Percentiles rank a stretch among this genome's conserved stretches.
These are phyloP conservation scores for Austrofundulus limnaeus DNA, from an alignment of 2,113 vertebrate species.

Conservation along the genomic window DNA sequence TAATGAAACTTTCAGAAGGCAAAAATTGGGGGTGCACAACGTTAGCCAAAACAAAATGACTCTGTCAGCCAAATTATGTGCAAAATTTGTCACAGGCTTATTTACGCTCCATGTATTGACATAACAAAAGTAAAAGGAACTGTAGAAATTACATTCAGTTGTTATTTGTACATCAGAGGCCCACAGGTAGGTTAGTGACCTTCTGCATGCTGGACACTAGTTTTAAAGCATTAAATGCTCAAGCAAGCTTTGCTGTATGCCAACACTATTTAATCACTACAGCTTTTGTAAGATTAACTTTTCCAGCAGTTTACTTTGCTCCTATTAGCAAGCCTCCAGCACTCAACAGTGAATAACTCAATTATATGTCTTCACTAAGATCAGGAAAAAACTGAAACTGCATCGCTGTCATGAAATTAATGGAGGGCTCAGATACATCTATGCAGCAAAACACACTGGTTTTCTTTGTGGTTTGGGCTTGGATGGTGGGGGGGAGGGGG, in stretches of 20 bases:
- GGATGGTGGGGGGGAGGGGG: too few species aligned
- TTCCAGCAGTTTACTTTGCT: constrained; percentile 26
- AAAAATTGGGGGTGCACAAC: too few species aligned
- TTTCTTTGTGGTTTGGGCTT: constrained; percentile 16
- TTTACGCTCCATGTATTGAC: too few species aligned
- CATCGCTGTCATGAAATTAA: constrained; percentile 22
- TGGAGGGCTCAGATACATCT: constrained; percentile 19
- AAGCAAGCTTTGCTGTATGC: neutral
- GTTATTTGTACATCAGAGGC: neutral
- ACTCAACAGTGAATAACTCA: constrained; percentile 40
- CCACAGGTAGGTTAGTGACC: neutral
- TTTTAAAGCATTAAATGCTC: neutral
- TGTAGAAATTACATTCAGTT: neutral
- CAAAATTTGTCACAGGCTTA: too few species aligned
- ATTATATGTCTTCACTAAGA: constrained; percentile 49
- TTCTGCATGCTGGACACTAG: neutral
- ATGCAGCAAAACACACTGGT: constrained; percentile 13
- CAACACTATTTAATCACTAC: neutral
- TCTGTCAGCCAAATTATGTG: too few species aligned
- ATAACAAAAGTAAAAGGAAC: neutral
- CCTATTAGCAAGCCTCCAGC: constrained; percentile 44
- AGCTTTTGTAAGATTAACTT: constrained; percentile 27
- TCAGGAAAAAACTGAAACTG: constrained; percentile 30
- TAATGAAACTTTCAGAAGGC: too few species aligned
- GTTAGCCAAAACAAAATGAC: too few species aligned